Conservation (phyloP, 2,888 invertebrate genomes). For the Caenorhabditis auriculariae region DNA sequence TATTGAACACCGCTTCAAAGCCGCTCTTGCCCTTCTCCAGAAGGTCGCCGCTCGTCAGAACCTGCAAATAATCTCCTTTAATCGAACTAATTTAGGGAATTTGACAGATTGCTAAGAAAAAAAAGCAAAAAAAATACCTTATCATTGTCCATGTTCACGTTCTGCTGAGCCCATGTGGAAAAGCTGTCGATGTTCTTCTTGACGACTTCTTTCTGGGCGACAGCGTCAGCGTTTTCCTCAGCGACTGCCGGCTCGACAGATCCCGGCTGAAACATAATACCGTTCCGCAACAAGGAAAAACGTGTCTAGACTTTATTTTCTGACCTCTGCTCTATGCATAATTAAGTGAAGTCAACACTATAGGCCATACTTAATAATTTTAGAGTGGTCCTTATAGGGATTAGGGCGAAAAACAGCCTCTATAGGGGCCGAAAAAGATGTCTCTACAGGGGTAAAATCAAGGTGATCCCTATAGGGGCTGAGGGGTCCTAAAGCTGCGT, state of each 20-base stretch:
- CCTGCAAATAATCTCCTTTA: constrained; percentile 24
- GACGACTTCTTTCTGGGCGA: constrained; percentile 54
- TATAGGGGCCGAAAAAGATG: too few species aligned
- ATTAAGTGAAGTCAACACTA: too few species aligned
- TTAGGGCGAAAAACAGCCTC: too few species aligned
- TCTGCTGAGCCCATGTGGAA: constrained; percentile 51
- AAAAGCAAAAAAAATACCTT: constrained; percentile 22
- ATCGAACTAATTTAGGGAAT: not conserved
- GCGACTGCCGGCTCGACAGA: constrained; percentile 25
- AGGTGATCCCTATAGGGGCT: too few species aligned
- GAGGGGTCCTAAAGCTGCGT: too few species aligned
- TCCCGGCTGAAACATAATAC: constrained; percentile 24
- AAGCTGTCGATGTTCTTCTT: constrained; percentile 56
- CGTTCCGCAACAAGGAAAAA: too few species aligned
- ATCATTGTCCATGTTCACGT: constrained; percentile 45
- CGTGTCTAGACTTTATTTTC: too few species aligned
- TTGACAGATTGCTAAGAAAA: not conserved
- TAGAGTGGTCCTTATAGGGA: too few species aligned
- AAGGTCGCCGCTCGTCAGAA: constrained; percentile 52
- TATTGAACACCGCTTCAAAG: constrained; percentile 54
- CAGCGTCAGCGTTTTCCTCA: constrained; percentile 54
- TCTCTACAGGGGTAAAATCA: too few species aligned
- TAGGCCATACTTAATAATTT: too few species aligned
- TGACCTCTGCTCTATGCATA: too few species aligned
- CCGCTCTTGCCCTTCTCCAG: constrained; percentile 60